Evolutionary conservation across 2,888 invertebrate species (phyloP), one percentile per base, ranked within the genome.

Genomic region (Prenolepis imparis): DNA sequence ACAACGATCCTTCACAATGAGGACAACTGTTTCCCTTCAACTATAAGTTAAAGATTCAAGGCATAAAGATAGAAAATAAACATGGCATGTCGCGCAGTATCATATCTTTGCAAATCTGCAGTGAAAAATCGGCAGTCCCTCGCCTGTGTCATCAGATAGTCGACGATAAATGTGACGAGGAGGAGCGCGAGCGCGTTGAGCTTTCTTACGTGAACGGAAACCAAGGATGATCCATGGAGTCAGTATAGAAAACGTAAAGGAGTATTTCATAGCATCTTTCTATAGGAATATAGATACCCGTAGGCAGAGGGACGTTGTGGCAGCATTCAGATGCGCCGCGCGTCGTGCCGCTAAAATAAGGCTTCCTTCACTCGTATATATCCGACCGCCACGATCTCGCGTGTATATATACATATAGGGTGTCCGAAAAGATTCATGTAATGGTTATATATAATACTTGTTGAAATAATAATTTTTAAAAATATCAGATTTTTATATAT

Each of bases 281-380:
- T 66, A 73, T 59, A 18, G 68, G 39, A 55, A 83, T 48, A 84
- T 73, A 80, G 84, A 81, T 77, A 52, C 80, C 32, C 52, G 88
- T 80, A 70, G 78, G 78, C 78, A 72, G 39, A 66, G 44, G 68
- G 66, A 39, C 59, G 84, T 70, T 61, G 59, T 77, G 82, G 84
- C 84, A 80, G 72, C 57, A 80, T 88, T 87, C 84, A 77, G 77
- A 84, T 80, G 84, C 72, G 52, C 55, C 36, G 57, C 72, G 67
- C 52, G 67, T 80, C 66, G 80, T 82, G 57, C 64, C 74, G 81
- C 72, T 83, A 81, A 82, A 87, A 87, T 85, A 85, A 88, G 86
- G 84, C 84, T 90, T 86, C 86, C 88, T 81, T 80, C 82, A 66
- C 82, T 86, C 84, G 74, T 84, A 82, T 84, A 85, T 83, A 86